Base-by-base conservation (phyloP, 2,797 vertebrate genomes). In the Alcedo quadribrachys region DNA sequence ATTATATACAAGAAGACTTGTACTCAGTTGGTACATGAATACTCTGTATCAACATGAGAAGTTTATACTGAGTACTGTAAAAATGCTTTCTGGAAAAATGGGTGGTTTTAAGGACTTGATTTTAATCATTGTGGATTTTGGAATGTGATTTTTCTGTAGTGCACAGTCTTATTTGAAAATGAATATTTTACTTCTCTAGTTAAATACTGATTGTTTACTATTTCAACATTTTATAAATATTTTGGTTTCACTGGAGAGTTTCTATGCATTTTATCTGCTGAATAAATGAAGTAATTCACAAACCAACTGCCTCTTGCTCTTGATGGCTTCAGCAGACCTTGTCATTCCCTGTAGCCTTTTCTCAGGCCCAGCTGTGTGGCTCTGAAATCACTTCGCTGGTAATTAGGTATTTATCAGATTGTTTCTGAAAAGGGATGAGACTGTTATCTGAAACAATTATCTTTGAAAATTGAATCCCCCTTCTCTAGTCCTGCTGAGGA, bases 331-430 rank as follows among this genome's bases (percentile, higher is more conserved):
- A 60, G 84, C 92, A 74, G 62, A 94, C 93, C 87, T 92, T 92
- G 87, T 94, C 95, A 95, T 97, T 97, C 90, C 94, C 92, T 48
- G 87, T 96, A 93, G 96, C 95, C 87, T 97, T 96, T 94, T 87
- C 90, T 90, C 82, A 76, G 87, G 70, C 92, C 89, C 96, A 97
- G 96, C 97, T 96, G 93, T 96, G 97, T 97, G 95, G 96, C 96
- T 97, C 96, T 96, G 96, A 97, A 98, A 97, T 98, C 97, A 98
- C 96, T 98, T 90, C 93, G 89, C 96, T 98, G 96, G 98, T 99
- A 99, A 99, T 99, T 99, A 98, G 98, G 97, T 98, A 98, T 99
- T 99, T 99, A 99, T 99, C 98, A 98, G 98, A 99, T 98, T 98
- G 97, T 97, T 98, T 96, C 97, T 97, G 96, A 98, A 98, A 98